A percentile compares a stretch with the other conserved stretches of the same genome.
Evolutionary conservation across 2,888 invertebrate genomes (phyloP).

Genomic region (Vanessa cardui): DNA sequence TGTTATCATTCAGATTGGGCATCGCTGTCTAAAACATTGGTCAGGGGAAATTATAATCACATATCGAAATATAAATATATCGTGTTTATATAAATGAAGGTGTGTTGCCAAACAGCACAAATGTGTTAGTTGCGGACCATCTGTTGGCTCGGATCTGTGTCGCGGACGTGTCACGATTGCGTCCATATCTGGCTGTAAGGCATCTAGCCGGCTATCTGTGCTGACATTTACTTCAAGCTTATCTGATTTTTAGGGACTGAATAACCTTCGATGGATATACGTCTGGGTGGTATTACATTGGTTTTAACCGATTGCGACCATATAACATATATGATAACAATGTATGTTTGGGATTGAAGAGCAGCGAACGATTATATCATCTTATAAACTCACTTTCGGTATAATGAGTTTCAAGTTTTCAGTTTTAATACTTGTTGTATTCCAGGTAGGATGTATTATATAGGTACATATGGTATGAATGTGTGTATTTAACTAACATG

Average conservation of each 20-base stretch:
- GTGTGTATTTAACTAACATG: too few relatives aligned
- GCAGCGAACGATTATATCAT: too few relatives aligned
- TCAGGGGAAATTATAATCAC: too few relatives aligned
- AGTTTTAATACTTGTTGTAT: too few relatives aligned
- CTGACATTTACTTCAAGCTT: constrained; percentile 2
- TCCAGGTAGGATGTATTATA: too few relatives aligned
- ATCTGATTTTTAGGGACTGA: constrained; percentile 22
- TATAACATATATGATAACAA: too few relatives aligned
- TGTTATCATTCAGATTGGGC: too few relatives aligned
- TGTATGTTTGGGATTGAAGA: too few relatives aligned
- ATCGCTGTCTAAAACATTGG: too few relatives aligned
- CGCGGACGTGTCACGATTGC: constrained; percentile 20
- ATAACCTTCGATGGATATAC: constrained; percentile 10
- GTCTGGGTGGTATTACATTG: neutral
- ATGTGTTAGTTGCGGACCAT: constrained; percentile 15
- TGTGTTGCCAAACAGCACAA: constrained; percentile 3
- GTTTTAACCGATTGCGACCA: neutral
- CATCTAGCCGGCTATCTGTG: constrained; percentile 8
- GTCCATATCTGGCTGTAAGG: constrained; percentile 25
- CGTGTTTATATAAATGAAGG: neutral
- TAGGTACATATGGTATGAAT: too few relatives aligned
- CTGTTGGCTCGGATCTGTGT: constrained; percentile 26
- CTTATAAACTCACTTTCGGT: too few relatives aligned
- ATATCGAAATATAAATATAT: neutral
- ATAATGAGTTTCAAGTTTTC: too few relatives aligned